Evolutionary conservation across 2,888 invertebrate species (phyloP).

Genomic region (Macaria liturata): DNA sequence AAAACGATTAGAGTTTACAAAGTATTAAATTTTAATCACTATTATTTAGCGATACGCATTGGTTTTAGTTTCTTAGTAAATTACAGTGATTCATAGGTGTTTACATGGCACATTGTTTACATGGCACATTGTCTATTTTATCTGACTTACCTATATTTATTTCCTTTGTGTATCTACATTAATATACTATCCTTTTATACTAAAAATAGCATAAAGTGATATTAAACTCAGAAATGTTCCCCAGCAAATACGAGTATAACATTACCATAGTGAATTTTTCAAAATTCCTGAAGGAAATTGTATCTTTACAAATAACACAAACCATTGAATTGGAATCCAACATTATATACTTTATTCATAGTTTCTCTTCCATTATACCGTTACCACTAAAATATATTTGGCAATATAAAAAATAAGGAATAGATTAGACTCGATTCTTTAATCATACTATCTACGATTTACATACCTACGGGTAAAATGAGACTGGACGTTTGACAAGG

Average conservation of each 20-base stretch:
- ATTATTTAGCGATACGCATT: conserved; percentile 19
- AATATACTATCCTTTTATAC: no score
- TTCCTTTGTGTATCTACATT: no score
- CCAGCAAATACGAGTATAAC: no score
- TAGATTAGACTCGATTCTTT: conserved; percentile 75
- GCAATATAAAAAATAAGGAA: conserved; percentile 82
- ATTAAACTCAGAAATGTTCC: no score
- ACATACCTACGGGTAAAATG: conserved; percentile 51
- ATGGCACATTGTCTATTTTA: no score
- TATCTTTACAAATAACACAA: conserved; percentile 16
- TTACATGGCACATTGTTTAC: no score
- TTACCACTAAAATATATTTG: conserved; percentile 80
- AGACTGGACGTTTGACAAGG: conserved; percentile 5
- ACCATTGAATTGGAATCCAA: conserved; percentile 67
- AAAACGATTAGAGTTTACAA: conserved; percentile 12
- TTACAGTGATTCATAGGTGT: no score
- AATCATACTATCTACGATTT: conserved; percentile 69
- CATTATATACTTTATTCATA: conserved; percentile 72
- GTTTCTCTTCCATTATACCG: conserved; percentile 67
- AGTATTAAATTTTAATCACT: conserved; percentile 23
- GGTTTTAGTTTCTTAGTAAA: conserved; percentile 4
- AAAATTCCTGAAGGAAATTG: no score
- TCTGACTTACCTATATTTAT: no score
- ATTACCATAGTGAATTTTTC: no score
- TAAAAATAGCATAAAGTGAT: no score